phyloP scores from a whole-genome alignment of 2,888 invertebrate genomes.

The Amphipyra berbera region DNA sequence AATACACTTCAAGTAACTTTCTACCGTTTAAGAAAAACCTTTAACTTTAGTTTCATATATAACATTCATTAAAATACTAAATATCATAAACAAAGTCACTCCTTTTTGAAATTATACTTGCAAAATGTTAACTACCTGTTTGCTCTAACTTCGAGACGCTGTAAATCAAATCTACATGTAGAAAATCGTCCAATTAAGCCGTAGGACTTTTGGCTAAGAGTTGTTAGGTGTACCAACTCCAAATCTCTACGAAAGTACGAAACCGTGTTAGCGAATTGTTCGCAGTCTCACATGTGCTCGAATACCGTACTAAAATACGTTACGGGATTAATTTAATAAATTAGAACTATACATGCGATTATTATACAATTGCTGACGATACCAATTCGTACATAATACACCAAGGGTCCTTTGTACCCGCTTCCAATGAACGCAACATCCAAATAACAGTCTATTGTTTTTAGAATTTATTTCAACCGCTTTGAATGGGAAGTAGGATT shows the following conservation, averaged over 20 bases:
- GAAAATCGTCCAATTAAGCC: conserved; percentile 53
- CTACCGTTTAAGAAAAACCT: no score
- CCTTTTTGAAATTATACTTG: conserved; percentile 25
- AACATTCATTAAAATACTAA: not conserved
- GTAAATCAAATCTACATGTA: conserved; percentile 44
- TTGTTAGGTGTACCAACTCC: conserved; percentile 61
- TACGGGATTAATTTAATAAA: conserved; percentile 46
- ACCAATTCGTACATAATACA: conserved; percentile 39
- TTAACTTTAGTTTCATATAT: not conserved
- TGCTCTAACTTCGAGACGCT: conserved; percentile 24
- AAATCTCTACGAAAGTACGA: conserved; percentile 63
- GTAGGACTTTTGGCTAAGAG: conserved; percentile 61
- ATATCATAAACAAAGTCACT: conserved; percentile 8
- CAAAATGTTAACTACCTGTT: conserved; percentile 31
- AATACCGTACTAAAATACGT: conserved; percentile 38
- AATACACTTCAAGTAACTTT: no score
- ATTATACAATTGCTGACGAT: conserved; percentile 41
- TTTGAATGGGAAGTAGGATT: conserved; percentile 48
- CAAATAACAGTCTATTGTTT: conserved; percentile 53
- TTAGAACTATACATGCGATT: conserved; percentile 44
- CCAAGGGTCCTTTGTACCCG: conserved; percentile 26
- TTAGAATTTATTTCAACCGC: conserved; percentile 52
- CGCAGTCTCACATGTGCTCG: conserved; percentile 39
- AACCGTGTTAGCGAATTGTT: conserved; percentile 67
- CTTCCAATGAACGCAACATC: conserved; percentile 29